Evolutionary conservation across 2,888 invertebrate genomes (phyloP).

Genomic region (Microchrysa polita): DNA sequence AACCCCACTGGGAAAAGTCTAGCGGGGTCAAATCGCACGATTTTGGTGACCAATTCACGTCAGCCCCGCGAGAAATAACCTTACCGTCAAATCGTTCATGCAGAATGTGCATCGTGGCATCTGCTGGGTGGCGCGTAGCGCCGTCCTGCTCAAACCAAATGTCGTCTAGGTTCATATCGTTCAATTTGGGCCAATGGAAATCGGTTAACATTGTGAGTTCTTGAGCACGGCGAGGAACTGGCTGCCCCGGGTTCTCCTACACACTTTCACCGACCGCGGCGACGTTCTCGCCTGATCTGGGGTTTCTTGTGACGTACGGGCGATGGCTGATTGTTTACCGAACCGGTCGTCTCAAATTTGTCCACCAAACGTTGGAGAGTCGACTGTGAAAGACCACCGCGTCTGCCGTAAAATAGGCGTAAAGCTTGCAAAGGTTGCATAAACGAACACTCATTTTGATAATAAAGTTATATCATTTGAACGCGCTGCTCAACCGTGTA

Average conservation of each 20-base stretch:
- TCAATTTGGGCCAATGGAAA: too few relatives aligned
- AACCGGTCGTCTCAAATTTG: conserved; percentile 1
- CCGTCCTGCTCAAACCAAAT: too few relatives aligned
- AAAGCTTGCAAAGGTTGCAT: not conserved
- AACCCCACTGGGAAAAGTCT: too few relatives aligned
- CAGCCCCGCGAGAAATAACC: too few relatives aligned
- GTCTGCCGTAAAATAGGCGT: conserved; percentile 8
- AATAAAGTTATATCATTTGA: not conserved
- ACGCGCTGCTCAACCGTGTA: conserved; percentile 15
- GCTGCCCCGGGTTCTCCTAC: conserved; percentile 5
- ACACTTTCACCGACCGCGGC: conserved; percentile 11
- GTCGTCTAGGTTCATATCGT: too few relatives aligned
- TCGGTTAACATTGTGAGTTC: too few relatives aligned
- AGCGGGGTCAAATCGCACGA: too few relatives aligned
- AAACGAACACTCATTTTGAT: conserved; percentile 8
- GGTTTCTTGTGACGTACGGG: conserved; percentile 9
- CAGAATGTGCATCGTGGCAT: too few relatives aligned
- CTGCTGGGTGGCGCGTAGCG: too few relatives aligned
- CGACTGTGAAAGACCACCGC: not conserved
- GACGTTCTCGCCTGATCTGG: conserved; percentile 17
- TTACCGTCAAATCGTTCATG: too few relatives aligned
- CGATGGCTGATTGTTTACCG: conserved; percentile 9
- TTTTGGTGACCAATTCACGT: too few relatives aligned
- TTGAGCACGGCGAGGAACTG: not conserved
- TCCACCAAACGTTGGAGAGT: not conserved